Percentiles rank a stretch among this genome's conserved stretches.
Conservation (phyloP, 2,888 invertebrate species). For the Peribatodes rhomboidaria region DNA sequence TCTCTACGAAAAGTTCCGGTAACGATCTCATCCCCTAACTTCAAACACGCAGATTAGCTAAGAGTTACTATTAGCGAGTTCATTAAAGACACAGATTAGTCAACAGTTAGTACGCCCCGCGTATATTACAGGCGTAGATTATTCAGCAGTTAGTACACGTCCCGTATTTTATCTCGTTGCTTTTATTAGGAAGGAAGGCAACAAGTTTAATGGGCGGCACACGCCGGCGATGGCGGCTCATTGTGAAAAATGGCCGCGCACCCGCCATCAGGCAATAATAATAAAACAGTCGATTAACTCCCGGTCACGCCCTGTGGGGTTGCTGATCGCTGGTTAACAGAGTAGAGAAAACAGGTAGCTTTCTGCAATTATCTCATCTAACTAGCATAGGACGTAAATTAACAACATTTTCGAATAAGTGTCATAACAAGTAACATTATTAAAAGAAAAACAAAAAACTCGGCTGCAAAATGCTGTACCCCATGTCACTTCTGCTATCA, state of each 20-base stretch:
- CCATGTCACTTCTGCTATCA: too few species aligned
- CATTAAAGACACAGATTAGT: neutral
- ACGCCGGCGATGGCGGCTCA: slow-evolving; percentile 59
- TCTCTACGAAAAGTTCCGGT: neutral
- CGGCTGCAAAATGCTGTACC: too few species aligned
- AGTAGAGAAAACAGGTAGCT: neutral
- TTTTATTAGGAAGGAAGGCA: slow-evolving; percentile 49
- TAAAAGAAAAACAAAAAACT: too few species aligned
- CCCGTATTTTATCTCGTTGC: slow-evolving; percentile 21
- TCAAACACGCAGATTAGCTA: slow-evolving; percentile 4
- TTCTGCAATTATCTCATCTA: neutral
- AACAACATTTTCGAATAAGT: neutral
- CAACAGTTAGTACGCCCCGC: too few species aligned
- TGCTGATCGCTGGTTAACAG: slow-evolving; percentile 37
- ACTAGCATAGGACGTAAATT: neutral
- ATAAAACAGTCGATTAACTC: slow-evolving; percentile 80
- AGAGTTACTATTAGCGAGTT: neutral
- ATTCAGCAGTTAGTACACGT: slow-evolving; percentile 7
- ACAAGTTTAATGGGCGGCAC: slow-evolving; percentile 75
- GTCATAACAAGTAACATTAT: neutral
- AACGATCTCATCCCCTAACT: slow-evolving; percentile 10
- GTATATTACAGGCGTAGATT: neutral
- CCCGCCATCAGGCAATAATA: slow-evolving; percentile 64
- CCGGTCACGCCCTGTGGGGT: slow-evolving; percentile 52
- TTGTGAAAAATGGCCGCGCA: slow-evolving; percentile 60